Base-by-base conservation (phyloP, 2,888 invertebrate species). In the Pristionchus japonicus region DNA sequence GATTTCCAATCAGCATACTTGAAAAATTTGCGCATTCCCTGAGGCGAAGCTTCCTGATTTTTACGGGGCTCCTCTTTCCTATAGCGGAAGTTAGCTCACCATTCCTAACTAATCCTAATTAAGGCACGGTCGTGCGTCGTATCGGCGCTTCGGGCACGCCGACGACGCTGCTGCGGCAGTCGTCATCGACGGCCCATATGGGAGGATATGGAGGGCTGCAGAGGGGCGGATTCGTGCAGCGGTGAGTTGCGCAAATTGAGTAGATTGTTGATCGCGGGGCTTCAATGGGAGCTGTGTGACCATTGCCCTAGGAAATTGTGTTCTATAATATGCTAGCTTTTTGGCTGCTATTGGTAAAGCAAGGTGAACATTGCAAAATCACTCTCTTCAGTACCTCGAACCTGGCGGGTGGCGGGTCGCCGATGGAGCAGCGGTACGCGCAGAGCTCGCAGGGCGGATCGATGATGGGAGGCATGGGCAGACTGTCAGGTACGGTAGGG, bases 101-200 rank as follows among this genome's bases (percentile, higher is more conserved):
- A n/a, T n/a, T 27, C 17, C 31, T 34, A 17, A 70, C 31, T 17
- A 4, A 70, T 17, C 15, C 31, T 17, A 11, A 7, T 57, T 17
- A 40, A 61, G 64, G 85, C 23, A 31, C 61, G 40, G 40, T 85
- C 15, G 85, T 85, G 27, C 85, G 85, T 1, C 85, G 85, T 6
- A 43, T 85, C 2, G 20, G 40, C 15, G n/a, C 64, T 0, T 15
- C 64, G 6, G 64, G 85, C 64, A 20, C 85, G 85, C 27, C 52
- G 27, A 31, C 47, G 9, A 20, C 80, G 34, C 34, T 83, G 20
- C 49, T 83, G 82, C 82, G 82, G 20, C 37, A 27, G 31, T 4
- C 31, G 23, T 64, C 64, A 0, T n/a, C 27, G 17, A 80, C 47
- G 17, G n/a, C 1, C 20, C n/a, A n/a, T 23, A 6, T n/a, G 9